phyloP scores from a whole-genome alignment of 2,888 invertebrate genomes.

The Quadriops clusia region DNA sequence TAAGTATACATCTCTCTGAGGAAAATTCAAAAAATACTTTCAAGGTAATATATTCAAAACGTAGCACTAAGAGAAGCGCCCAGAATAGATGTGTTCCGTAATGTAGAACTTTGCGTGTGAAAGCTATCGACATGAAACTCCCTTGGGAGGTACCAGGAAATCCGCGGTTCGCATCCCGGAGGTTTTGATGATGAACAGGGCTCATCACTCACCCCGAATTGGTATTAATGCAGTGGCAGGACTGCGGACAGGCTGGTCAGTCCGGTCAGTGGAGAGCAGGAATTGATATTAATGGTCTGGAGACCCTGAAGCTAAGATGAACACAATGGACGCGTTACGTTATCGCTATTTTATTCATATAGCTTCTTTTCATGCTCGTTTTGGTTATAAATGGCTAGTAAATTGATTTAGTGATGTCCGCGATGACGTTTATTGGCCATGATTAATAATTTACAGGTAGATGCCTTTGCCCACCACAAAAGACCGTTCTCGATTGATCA shows the following conservation, averaged over 20 bases:
- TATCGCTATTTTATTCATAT: conserved; percentile 38
- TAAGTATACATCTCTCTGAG: too few relatives aligned
- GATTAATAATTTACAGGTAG: conserved; percentile 33
- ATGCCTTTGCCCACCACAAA: too few relatives aligned
- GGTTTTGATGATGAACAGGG: conserved; percentile 37
- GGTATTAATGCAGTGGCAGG: conserved; percentile 37
- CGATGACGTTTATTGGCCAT: conserved; percentile 27
- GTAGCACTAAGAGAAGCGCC: too few relatives aligned
- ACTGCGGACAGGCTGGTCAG: conserved; percentile 32
- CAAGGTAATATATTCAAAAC: too few relatives aligned
- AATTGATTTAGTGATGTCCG: conserved; percentile 30
- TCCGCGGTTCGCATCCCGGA: conserved; percentile 30
- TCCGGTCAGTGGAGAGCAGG: conserved; percentile 28
- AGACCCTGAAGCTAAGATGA: conserved; percentile 30
- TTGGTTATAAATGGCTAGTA: conserved; percentile 34
- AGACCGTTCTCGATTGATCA: too few relatives aligned
- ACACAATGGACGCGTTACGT: conserved; percentile 28
- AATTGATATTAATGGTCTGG: conserved; percentile 38
- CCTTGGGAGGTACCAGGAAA: conserved; percentile 29
- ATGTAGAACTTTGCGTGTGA: conserved; percentile 20
- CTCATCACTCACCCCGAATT: conserved; percentile 38
- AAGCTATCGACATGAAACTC: conserved; percentile 22
- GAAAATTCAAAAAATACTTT: too few relatives aligned
- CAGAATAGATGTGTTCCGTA: too few relatives aligned
- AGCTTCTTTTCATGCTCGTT: conserved; percentile 27